phyloP scores from a whole-genome alignment of 2,797 vertebrate species.

The Peromyscus eremicus region DNA sequence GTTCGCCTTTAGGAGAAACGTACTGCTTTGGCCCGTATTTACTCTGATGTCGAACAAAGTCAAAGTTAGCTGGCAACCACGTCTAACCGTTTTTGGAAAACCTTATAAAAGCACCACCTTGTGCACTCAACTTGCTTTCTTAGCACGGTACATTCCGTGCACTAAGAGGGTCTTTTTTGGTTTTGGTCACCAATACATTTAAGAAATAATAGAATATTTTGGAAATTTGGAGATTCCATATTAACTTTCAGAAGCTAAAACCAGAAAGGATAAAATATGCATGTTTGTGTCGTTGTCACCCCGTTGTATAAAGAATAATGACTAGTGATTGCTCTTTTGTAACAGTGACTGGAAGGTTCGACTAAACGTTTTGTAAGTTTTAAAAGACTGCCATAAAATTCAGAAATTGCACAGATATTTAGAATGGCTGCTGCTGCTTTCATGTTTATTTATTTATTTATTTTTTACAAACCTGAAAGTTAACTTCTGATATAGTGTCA shows the following conservation, averaged over 20 bases:
- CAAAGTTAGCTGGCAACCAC: not conserved
- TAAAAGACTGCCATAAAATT: constrained; percentile 27
- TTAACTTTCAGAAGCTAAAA: constrained; percentile 56
- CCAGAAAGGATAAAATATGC: no score
- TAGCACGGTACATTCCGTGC: not conserved
- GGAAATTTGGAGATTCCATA: not conserved
- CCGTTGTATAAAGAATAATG: not conserved
- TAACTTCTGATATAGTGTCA: not conserved
- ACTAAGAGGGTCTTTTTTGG: constrained; percentile 5
- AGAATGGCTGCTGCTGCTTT: not conserved
- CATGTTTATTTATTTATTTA: not conserved
- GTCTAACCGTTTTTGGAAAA: not conserved
- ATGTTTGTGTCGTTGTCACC: not conserved
- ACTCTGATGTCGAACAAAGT: not conserved
- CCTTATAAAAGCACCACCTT: constrained; percentile 59
- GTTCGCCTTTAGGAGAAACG: not conserved
- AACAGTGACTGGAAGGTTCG: not conserved
- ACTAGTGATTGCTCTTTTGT: not conserved
- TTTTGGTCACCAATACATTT: not conserved
- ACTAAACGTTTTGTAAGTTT: constrained; percentile 43
- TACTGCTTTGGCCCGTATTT: not conserved
- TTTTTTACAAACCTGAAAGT: not conserved
- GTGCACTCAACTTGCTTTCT: constrained; percentile 41
- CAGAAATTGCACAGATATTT: constrained; percentile 15
- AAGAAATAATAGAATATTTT: constrained; percentile 6